Conservation (phyloP, 2,797 vertebrate genomes). For the Alca torda region DNA sequence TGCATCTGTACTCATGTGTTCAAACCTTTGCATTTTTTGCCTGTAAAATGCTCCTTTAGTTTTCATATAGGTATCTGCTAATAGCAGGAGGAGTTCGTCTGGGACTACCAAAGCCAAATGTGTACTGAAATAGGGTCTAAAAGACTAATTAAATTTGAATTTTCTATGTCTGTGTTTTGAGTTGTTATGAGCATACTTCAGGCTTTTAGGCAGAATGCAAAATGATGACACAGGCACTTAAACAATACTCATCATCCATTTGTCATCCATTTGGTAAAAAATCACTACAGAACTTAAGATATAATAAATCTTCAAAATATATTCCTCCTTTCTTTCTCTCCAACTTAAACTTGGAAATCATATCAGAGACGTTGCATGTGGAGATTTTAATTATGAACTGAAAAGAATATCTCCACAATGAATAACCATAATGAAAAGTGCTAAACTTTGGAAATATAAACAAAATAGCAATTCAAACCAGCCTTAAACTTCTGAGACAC, state of each 20-base stretch:
- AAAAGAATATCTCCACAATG: not conserved
- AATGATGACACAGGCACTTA: slow-evolving; percentile 23
- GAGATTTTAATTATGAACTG: slow-evolving; percentile 8
- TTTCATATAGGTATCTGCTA: slow-evolving; percentile 54
- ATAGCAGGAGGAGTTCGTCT: slow-evolving; percentile 48
- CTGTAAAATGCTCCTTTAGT: slow-evolving; percentile 61
- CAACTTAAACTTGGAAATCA: not conserved
- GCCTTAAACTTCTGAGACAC: not conserved
- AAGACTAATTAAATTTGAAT: slow-evolving; percentile 34
- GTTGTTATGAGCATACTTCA: slow-evolving; percentile 52
- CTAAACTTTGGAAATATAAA: not conserved
- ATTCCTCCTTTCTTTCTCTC: not conserved
- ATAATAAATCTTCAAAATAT: not conserved
- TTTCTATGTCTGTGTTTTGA: slow-evolving; percentile 50
- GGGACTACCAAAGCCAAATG: slow-evolving; percentile 51
- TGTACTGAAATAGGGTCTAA: slow-evolving; percentile 45
- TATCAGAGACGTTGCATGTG: not conserved
- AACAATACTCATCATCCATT: not conserved
- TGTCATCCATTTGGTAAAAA: slow-evolving; percentile 20
- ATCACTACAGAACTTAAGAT: not conserved
- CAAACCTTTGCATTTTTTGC: slow-evolving; percentile 44
- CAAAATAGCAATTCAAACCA: not conserved
- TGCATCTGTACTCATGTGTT: slow-evolving; percentile 31
- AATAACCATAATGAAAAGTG: slow-evolving; percentile 7
- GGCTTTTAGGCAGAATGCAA: slow-evolving; percentile 41